phyloP scores from a whole-genome alignment of 2,888 invertebrate species.

The Anthophora plumipes region DNA sequence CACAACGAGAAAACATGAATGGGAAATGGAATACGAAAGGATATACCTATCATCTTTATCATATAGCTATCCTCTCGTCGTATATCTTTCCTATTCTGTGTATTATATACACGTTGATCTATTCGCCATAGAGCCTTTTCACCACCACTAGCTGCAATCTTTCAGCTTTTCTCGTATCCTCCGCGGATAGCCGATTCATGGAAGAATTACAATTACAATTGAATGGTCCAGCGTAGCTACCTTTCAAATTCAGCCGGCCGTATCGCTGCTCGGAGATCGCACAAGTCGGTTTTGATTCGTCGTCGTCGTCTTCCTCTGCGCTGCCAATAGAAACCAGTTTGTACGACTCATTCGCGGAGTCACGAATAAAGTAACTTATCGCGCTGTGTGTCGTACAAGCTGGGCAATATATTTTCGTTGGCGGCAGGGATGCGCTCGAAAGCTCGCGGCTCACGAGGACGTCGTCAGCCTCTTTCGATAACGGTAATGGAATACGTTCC shows the following conservation, averaged over 20 bases:
- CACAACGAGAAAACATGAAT: background rate
- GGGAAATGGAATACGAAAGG: constrained; percentile 9
- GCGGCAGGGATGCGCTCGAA: constrained; percentile 43
- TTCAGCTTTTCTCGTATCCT: background rate
- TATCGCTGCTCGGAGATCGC: constrained; percentile 19
- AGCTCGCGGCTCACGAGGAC: constrained; percentile 58
- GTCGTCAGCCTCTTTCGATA: constrained; percentile 59
- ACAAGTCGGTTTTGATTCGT: constrained; percentile 37
- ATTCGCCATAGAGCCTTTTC: constrained; percentile 4
- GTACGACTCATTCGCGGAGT: constrained; percentile 59
- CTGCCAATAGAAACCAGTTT: constrained; percentile 58
- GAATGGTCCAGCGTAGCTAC: background rate
- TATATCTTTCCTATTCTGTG: constrained; percentile 3
- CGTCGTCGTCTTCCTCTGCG: background rate
- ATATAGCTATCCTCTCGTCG: background rate
- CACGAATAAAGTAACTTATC: constrained; percentile 65
- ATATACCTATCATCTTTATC: background rate
- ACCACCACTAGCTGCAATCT: background rate
- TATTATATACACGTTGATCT: background rate
- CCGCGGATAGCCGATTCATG: background rate
- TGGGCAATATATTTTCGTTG: constrained; percentile 58
- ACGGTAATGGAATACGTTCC: constrained; percentile 71
- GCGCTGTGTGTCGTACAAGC: constrained; percentile 53
- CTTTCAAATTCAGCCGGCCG: constrained; percentile 21
- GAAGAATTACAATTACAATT: constrained; percentile 35